Base-by-base conservation (phyloP, 2,797 vertebrate genomes). In the Sebastes minor region DNA sequence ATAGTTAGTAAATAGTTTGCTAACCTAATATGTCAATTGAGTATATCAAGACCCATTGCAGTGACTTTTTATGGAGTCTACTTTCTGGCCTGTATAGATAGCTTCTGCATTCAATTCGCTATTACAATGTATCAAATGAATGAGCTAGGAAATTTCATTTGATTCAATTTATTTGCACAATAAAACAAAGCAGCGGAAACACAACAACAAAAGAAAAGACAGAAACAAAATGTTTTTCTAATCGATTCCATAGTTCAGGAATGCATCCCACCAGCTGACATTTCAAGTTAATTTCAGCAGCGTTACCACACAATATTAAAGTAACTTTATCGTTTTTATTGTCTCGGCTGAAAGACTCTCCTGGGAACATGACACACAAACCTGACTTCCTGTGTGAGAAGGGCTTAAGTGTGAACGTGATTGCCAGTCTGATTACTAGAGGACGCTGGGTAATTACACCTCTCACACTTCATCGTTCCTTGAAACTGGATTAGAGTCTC, bases 401-500 rank as follows among this genome's bases (percentile, higher is more conserved):
- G 4, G 13, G 7, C 30, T 55, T 8, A 35, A 28, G 27, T 35
- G 67, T 60, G 60, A 87, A 74, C 42, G 76, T 53, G 66, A 65
- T 33, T 73, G 74, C 53, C 71, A n/a, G 25, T 30, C 52, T 65
- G 33, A 80, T 76, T 61, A 67, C 56, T 8, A 27, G 33, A 79
- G 72, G 62, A 30, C 60, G 59, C 61, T 69, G 65, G 72, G 76
- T 82, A 84, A 88, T 91, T 86, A 90, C 59, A 81, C 81, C 46
- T 86, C 85, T 82, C 71, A 70, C 72, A 84, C 83, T 67, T 92
- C 76, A 90, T 73, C 42, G 14, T 78, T 68, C 74, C 80, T 83
- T 80, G 69, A 93, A 87, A 85, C 73, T 77, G 53, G 84, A 88
- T 91, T 88, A 90, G 20, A 81, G 78, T 74, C 84, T 76, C 70